Conservation (phyloP, 1,140 invertebrate species). For the Planococcus citri region DNA sequence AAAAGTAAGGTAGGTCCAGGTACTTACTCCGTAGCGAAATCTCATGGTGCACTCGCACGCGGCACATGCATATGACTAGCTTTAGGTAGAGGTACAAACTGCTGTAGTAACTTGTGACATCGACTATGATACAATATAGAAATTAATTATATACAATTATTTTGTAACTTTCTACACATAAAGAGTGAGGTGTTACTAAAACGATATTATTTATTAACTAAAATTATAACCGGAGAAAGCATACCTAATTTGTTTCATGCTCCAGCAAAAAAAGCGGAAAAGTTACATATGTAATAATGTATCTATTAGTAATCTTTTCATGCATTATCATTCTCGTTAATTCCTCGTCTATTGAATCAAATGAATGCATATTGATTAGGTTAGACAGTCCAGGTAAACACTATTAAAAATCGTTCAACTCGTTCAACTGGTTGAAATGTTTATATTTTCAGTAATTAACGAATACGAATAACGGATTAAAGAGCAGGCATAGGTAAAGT, state of each 20-base stretch:
- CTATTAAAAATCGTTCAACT: too few species aligned
- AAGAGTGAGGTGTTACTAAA: background rate
- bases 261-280: background rate
- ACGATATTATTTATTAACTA: background rate
- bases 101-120: background rate
- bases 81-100: too few species aligned
- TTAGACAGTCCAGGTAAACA: too few species aligned
- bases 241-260: background rate
- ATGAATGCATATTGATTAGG: too few species aligned
- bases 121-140: slow-evolving; percentile 3
- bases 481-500: too few species aligned
- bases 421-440: too few species aligned
- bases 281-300: slow-evolving; percentile 47
- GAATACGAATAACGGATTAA: too few species aligned
- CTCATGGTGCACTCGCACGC: background rate
- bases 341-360: too few species aligned
- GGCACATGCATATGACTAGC: background rate
- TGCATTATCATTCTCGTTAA: slow-evolving; percentile 91
- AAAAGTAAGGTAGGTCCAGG: too few species aligned
- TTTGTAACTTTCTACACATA: slow-evolving; percentile 4
- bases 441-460: too few species aligned
- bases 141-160: background rate
- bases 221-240: background rate
- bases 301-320: slow-evolving; percentile 76
- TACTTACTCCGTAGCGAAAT: background rate